Conservation (phyloP, 2,113 vertebrate genomes). For the Centrocercus urophasianus region DNA sequence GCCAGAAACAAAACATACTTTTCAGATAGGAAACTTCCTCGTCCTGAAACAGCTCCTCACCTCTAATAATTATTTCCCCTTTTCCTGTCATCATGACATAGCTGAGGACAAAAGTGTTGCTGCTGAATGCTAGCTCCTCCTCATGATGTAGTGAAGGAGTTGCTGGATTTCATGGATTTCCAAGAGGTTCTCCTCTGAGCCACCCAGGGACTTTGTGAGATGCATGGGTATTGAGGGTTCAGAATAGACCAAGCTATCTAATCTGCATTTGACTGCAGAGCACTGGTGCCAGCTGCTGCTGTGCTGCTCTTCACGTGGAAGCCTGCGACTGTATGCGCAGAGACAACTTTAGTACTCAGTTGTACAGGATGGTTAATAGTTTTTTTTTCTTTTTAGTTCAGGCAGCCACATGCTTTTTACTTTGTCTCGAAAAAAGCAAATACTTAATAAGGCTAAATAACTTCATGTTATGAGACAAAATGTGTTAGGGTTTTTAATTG, state of each 20-base stretch:
- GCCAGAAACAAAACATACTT: background rate
- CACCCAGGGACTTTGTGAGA: background rate
- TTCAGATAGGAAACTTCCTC: background rate
- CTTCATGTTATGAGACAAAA: background rate
- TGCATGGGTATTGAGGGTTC: background rate
- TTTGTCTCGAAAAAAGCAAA: background rate
- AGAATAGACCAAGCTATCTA: background rate
- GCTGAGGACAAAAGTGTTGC: background rate
- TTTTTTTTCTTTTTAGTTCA: background rate
- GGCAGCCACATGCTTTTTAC: background rate
- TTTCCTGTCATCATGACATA: background rate
- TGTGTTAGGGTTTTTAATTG: background rate
- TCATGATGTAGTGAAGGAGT: background rate
- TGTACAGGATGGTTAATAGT: background rate
- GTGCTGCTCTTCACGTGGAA: background rate
- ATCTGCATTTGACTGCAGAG: conserved; percentile 34
- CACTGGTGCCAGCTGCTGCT: conserved; percentile 41
- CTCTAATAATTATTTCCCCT: background rate
- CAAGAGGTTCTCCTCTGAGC: background rate
- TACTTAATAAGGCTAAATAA: background rate
- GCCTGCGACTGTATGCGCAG: background rate
- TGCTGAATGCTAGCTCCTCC: background rate
- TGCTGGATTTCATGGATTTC: background rate
- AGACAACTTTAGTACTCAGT: fast-evolving
- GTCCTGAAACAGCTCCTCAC: conserved; percentile 1